Conservation (phyloP, 2,797 vertebrate species). For the Miichthys miiuy region DNA sequence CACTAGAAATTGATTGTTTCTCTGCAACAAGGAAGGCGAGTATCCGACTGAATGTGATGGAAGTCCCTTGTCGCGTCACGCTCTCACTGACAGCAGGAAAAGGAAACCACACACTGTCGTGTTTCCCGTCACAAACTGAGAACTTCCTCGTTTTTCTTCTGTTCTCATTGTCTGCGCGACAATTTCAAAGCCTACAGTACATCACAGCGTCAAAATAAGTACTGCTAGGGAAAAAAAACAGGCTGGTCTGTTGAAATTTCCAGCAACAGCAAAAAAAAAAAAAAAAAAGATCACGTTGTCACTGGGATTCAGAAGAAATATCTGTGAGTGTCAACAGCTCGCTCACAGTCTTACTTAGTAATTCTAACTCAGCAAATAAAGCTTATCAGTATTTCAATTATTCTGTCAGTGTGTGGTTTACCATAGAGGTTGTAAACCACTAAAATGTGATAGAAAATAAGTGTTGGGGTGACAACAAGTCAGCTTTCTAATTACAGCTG, state of each 20-base stretch:
- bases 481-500: neutral
- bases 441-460: neutral
- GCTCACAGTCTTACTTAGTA: neutral
- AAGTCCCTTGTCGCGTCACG: constrained; percentile 74
- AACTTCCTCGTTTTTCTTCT: constrained; percentile 79
- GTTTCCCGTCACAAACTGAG: constrained; percentile 78
- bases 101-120: constrained; percentile 74
- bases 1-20: neutral
- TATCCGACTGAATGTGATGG: constrained; percentile 42
- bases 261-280: constrained; percentile 5
- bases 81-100: constrained; percentile 68
- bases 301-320: constrained; percentile 1
- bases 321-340: constrained; percentile 8
- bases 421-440: neutral
- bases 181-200: constrained; percentile 45
- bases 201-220: constrained; percentile 46
- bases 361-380: neutral
- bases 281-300: neutral
- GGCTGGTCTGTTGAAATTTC: neutral
- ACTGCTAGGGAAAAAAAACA: constrained; percentile 21
- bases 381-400: neutral
- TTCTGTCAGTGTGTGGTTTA: neutral
- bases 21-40: neutral
- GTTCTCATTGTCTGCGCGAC: constrained; percentile 50
- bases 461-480: neutral